phyloP scores from a whole-genome alignment of 2,113 vertebrate genomes.

The Cichladusa arquata region DNA sequence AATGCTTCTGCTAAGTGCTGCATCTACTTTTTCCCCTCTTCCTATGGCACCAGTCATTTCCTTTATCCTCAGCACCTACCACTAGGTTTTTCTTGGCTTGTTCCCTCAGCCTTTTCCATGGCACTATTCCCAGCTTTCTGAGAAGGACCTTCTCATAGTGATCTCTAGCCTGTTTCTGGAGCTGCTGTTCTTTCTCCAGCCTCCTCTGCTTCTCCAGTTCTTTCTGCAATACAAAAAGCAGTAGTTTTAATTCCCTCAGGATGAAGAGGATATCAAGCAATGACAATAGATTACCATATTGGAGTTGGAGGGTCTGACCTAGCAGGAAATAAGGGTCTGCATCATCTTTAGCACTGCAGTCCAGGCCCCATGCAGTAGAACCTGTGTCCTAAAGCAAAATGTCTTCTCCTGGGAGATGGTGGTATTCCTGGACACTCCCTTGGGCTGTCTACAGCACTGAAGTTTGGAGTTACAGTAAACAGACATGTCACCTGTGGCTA shows the following conservation, averaged over 20 bases:
- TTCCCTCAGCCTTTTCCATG: conserved; percentile 84
- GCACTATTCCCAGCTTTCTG: conserved; percentile 78
- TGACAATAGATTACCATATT: neutral
- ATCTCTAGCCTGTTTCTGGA: conserved; percentile 73
- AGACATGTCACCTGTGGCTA: neutral
- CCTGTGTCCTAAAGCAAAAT: neutral
- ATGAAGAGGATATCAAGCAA: neutral
- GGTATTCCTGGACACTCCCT: neutral
- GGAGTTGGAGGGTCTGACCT: neutral
- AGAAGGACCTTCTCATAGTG: conserved; percentile 80
- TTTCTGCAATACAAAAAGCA: conserved; percentile 71
- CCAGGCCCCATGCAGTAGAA: neutral
- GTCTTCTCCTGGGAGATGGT: neutral
- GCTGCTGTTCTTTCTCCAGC: conserved; percentile 75
- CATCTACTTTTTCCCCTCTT: neutral
- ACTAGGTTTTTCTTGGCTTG: conserved; percentile 70
- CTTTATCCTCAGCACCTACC: conserved; percentile 67
- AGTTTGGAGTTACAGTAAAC: neutral
- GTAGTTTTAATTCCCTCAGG: neutral
- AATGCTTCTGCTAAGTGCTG: neutral
- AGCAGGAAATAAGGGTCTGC: neutral
- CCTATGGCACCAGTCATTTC: neutral
- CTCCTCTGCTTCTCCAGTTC: conserved; percentile 83
- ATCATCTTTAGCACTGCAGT: neutral
- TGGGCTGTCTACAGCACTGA: neutral